A percentile compares a stretch with the other conserved stretches of the same genome.
These are phyloP conservation scores for Thereuonema tuberculata DNA, from an alignment of 1,140 invertebrate genomes.

Conservation along the genomic window DNA sequence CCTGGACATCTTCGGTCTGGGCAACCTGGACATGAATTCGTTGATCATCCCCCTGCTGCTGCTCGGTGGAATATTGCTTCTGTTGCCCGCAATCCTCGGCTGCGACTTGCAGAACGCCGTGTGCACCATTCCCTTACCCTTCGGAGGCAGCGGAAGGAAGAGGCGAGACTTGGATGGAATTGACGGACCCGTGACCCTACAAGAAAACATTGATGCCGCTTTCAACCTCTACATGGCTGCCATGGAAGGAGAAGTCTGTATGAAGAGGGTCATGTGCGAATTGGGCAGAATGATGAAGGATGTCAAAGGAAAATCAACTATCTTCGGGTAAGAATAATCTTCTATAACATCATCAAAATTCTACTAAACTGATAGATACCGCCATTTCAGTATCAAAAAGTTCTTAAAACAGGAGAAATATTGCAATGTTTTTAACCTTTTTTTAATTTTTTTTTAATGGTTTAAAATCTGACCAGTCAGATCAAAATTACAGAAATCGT, in stretches of 20 bases:
- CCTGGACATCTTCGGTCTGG: background rate
- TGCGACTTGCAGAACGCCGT: constrained; percentile 1
- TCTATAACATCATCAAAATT: too few species aligned
- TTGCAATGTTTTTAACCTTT: too few species aligned
- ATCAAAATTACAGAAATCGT: too few species aligned
- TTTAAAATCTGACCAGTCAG: too few species aligned
- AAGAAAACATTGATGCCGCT: constrained; percentile 6
- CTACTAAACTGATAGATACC: too few species aligned
- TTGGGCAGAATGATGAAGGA: constrained; percentile 3
- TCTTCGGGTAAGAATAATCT: background rate
- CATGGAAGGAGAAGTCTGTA: background rate
- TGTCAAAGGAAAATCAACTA: background rate
- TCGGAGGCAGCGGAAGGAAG: background rate
- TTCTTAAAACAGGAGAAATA: too few species aligned
- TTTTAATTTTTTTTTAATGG: too few species aligned
- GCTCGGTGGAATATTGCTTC: constrained; percentile 3
- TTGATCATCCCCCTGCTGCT: constrained; percentile 6
- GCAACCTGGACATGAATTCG: constrained; percentile 5
- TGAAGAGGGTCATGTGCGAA: constrained; percentile 3
- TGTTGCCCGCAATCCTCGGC: constrained; percentile 5
- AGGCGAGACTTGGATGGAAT: background rate
- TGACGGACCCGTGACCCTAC: background rate
- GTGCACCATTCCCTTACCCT: constrained; percentile 8
- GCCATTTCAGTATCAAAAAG: too few species aligned
- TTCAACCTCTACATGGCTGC: background rate